Evolutionary conservation across 2,797 vertebrate genomes (phyloP).

Genomic region (Leptoclinus maculatus): DNA sequence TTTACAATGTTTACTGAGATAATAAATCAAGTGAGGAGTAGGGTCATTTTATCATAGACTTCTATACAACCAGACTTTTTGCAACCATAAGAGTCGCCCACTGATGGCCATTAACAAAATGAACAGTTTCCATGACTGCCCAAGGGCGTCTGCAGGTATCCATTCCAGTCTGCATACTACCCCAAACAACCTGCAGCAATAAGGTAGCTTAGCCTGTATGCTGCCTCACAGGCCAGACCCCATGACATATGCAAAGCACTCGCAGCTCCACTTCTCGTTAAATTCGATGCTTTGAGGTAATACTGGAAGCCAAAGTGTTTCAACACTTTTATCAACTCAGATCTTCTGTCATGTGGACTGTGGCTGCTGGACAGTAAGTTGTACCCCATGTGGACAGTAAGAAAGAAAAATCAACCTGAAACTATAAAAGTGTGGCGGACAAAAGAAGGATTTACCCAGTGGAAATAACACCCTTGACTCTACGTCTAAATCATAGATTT

Average conservation of each 20-base stretch:
- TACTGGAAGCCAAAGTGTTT: background rate
- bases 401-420: background rate
- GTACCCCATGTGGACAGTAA: background rate
- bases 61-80: too few species aligned
- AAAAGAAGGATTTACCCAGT: background rate
- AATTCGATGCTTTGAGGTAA: background rate
- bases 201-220: background rate
- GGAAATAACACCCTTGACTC: slow-evolving; percentile 1
- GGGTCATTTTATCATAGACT: background rate
- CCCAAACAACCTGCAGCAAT: background rate
- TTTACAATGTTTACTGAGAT: background rate
- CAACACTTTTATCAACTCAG: background rate
- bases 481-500: slow-evolving; percentile 3
- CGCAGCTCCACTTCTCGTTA: background rate
- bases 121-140: background rate
- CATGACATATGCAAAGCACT: background rate
- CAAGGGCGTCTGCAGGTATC: background rate
- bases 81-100: background rate
- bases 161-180: background rate
- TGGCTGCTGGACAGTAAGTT: background rate
- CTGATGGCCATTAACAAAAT: too few species aligned
- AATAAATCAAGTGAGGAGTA: background rate
- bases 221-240: background rate
- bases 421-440: background rate
- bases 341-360: background rate